These are phyloP conservation scores for Thaumetopoea pityocampa DNA, from an alignment of 1,140 invertebrate genomes.

Conservation along the genomic window DNA sequence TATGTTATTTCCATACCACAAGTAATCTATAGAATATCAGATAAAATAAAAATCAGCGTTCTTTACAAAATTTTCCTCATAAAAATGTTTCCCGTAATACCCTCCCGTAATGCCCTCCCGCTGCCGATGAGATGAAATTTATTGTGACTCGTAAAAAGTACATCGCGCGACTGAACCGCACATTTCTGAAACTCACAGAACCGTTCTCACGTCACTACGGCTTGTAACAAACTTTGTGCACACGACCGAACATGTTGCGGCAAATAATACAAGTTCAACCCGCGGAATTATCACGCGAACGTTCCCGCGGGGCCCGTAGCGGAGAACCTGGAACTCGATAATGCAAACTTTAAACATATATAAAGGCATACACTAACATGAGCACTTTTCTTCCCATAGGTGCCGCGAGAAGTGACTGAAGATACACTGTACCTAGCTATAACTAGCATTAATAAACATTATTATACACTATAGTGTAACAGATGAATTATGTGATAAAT, in stretches of 20 bases:
- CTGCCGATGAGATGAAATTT: conserved; percentile 46
- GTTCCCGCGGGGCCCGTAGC: too few species aligned
- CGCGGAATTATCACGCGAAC: too few species aligned
- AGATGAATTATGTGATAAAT: too few species aligned
- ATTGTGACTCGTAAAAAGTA: conserved; percentile 49
- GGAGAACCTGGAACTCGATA: too few species aligned
- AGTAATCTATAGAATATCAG: conserved; percentile 2
- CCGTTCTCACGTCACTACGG: conserved; percentile 30
- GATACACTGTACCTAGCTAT: too few species aligned
- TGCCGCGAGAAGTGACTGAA: too few species aligned
- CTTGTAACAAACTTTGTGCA: conserved; percentile 33
- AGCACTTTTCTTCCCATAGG: too few species aligned
- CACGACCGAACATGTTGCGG: conserved; percentile 13
- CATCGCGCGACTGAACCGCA: conserved; percentile 31
- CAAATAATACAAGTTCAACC: conserved; percentile 12
- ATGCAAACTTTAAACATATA: too few species aligned
- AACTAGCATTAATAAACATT: too few species aligned
- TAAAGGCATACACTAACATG: too few species aligned
- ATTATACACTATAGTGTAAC: too few species aligned
- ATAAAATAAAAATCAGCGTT: conserved; percentile 25
- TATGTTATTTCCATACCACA: too few species aligned
- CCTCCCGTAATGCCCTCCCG: conserved; percentile 35
- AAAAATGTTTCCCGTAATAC: conserved; percentile 37
- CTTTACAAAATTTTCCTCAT: conserved; percentile 40
- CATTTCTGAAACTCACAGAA: conserved; percentile 25